Base-by-base conservation (phyloP, 2,888 invertebrate genomes). In the Epistrophe eligans region DNA sequence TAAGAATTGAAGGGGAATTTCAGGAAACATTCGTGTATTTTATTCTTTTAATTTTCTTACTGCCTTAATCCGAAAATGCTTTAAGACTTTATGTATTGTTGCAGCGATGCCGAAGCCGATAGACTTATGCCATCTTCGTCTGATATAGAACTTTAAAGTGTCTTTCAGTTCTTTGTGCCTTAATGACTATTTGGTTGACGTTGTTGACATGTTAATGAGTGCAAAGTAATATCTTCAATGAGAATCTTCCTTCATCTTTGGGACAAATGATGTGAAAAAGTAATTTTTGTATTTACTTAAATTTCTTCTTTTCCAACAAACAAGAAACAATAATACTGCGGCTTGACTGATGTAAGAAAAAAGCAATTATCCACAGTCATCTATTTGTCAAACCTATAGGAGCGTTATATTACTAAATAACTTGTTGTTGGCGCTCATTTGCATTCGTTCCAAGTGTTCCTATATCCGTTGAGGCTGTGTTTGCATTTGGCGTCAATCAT, bases 401-500 rank as follows among this genome's bases (percentile, higher is more conserved):
- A 9, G 8, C 4, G n/a, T 32, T 9, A 57, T n/a, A 9, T 15
- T 4, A 7, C 1, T 1, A 0, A 32, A 4, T 35, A 35, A 32
- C 9, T 17, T 32, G 32, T n/a, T 57, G n/a, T n/a, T n/a, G n/a
- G n/a, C n/a, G 32, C 35, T 57, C 57, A 57, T 57, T 57, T 57
- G 35, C 57, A 57, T 57, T 57, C 57, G n/a, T n/a, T 57, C 2
- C n/a, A 32, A 57, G 57, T 57, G 10, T 15, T 35, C 10, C 6
- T 17, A 32, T 35, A 35, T 57, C 57, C 57, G 57, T 5, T 57
- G n/a, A 9, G 32, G 0, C 32, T 57, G 5, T 35, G 17, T 57
- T 57, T 57, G n/a, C 35, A 35, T 35, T 57, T 57, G 57, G 10
- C 32, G 9, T 57, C n/a, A 57, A 35, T 35, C 57, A 32, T 57